phyloP scores from a whole-genome alignment of 2,797 vertebrate species.

The Pipistrellus nathusii region DNA sequence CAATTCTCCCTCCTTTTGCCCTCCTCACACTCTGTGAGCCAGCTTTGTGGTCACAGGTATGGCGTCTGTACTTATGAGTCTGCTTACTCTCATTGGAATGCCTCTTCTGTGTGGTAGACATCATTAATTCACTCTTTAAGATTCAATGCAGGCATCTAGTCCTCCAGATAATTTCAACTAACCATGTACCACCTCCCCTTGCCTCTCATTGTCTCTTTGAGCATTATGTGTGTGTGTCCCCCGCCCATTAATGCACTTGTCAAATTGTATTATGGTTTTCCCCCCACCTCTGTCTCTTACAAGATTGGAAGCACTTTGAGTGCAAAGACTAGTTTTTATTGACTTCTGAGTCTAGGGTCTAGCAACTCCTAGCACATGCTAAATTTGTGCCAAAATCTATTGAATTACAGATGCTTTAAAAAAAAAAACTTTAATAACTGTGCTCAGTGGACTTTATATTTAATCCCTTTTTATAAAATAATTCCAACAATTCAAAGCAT shows the following conservation, averaged over 20 bases:
- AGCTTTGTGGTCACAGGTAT: not conserved
- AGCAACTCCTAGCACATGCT: not conserved
- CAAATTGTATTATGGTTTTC: not conserved
- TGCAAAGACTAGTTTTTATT: not conserved
- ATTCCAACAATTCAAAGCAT: not conserved
- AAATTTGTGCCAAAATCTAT: not conserved
- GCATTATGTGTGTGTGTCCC: not conserved
- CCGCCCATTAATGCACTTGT: not conserved
- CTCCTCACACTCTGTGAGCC: not conserved
- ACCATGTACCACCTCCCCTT: not conserved
- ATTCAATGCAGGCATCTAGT: not conserved
- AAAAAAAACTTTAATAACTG: conserved; percentile 7
- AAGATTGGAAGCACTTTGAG: not conserved
- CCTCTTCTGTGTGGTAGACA: not conserved
- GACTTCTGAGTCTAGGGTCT: not conserved
- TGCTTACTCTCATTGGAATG: not conserved
- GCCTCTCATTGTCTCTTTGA: not conserved
- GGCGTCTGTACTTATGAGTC: not conserved
- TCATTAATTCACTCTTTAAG: not conserved
- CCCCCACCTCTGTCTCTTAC: not conserved
- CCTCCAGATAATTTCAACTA: not conserved
- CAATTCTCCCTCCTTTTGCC: not conserved
- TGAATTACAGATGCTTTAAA: not conserved
- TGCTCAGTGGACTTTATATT: not conserved
- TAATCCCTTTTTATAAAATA: conserved; percentile 28